Evolutionary conservation across 2,113 vertebrate genomes (phyloP).

Genomic region (Trogon surrucura): DNA sequence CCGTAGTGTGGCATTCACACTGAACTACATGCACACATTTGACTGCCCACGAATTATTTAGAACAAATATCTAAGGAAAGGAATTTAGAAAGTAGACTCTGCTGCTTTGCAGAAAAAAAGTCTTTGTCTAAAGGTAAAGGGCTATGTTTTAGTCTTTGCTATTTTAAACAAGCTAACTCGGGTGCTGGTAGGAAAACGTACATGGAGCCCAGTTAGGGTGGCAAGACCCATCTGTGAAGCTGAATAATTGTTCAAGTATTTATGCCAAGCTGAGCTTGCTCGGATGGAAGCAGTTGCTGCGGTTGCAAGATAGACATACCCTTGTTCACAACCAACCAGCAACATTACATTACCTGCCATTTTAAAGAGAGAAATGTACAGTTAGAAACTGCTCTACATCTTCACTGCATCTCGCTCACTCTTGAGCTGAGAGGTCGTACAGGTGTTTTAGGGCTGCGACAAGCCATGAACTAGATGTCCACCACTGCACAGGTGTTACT

Average conservation of each 20-base stretch:
- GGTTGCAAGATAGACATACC: neutral
- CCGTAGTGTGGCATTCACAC: neutral
- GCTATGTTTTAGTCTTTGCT: neutral
- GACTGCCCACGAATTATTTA: constrained; percentile 15
- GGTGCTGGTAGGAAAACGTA: neutral
- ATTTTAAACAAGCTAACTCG: neutral
- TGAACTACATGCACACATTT: neutral
- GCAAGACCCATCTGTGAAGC: neutral
- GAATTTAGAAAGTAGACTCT: neutral
- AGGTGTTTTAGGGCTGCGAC: neutral
- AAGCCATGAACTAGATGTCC: neutral
- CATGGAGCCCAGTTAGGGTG: neutral
- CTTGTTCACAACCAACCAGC: neutral
- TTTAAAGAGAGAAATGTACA: neutral
- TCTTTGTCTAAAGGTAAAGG: neutral
- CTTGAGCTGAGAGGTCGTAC: neutral
- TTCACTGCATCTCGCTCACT: neutral
- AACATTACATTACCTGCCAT: neutral
- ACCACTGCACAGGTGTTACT: neutral
- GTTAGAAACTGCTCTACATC: neutral
- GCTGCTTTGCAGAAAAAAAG: neutral
- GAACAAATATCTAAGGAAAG: neutral
- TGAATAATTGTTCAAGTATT: neutral
- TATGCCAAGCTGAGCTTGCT: neutral
- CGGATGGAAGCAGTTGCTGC: neutral